Conservation (phyloP, 2,113 vertebrate species). For the Menura novaehollandiae region DNA sequence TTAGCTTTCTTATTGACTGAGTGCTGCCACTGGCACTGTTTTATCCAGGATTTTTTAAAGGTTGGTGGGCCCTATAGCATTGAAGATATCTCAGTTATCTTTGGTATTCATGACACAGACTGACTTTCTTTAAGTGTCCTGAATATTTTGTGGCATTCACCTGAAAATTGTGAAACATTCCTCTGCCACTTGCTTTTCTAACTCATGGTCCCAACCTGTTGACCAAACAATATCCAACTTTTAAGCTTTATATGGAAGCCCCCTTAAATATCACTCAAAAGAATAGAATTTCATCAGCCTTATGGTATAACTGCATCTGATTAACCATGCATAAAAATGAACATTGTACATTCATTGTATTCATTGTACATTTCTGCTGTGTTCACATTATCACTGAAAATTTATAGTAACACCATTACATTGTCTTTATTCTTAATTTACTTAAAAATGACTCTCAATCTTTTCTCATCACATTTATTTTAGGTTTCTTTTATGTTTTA, state of each 20-base stretch:
- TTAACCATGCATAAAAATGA: neutral
- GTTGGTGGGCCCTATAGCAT: neutral
- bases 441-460: neutral
- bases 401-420: neutral
- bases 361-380: neutral
- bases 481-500: neutral
- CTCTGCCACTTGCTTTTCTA: neutral
- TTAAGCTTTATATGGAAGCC: neutral
- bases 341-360: too few species aligned
- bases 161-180: neutral
- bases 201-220: fast-evolving
- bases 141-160: neutral
- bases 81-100: neutral
- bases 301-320: neutral
- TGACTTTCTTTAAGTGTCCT: neutral
- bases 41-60: neutral
- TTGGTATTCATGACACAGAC: neutral
- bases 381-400: neutral
- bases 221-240: neutral
- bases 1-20: neutral
- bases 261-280: neutral
- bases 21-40: neutral
- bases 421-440: neutral
- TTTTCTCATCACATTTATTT: neutral
- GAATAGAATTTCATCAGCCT: neutral